Percentiles rank a stretch among this genome's conserved stretches.
These are phyloP conservation scores for Mohoua ochrocephala DNA, from an alignment of 2,113 vertebrate genomes.

Conservation along the genomic window DNA sequence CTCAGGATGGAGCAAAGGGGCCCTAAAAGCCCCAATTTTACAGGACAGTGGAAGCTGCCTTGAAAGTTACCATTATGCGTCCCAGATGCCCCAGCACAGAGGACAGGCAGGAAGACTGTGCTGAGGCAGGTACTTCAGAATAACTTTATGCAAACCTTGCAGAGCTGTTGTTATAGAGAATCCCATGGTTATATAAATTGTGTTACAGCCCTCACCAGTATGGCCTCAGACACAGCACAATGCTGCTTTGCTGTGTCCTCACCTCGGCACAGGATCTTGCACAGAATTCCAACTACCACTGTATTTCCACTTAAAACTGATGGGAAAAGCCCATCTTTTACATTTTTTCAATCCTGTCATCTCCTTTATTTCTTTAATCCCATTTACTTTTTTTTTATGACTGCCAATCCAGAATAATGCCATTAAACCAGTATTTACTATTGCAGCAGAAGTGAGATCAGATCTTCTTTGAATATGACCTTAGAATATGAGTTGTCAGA, in stretches of 20 bases:
- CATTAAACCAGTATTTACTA: not conserved
- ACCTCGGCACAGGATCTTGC: not conserved
- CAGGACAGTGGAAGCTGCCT: not conserved
- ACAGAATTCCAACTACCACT: not conserved
- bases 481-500: not conserved
- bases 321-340: not conserved
- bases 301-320: not conserved
- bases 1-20: not conserved
- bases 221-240: accelerated
- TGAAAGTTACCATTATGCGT: not conserved
- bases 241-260: not conserved
- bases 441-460: not conserved
- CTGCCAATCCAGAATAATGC: not conserved
- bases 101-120: not conserved
- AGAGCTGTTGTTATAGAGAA: not conserved
- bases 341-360: not conserved
- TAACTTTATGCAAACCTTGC: not conserved
- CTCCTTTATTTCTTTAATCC: not conserved
- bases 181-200: not conserved
- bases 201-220: accelerated
- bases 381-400: not conserved
- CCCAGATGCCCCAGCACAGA: not conserved
- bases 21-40: not conserved
- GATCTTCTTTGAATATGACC: not conserved
- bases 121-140: not conserved